Conservation (phyloP, 2,797 vertebrate species). For the Poecilia picta region DNA sequence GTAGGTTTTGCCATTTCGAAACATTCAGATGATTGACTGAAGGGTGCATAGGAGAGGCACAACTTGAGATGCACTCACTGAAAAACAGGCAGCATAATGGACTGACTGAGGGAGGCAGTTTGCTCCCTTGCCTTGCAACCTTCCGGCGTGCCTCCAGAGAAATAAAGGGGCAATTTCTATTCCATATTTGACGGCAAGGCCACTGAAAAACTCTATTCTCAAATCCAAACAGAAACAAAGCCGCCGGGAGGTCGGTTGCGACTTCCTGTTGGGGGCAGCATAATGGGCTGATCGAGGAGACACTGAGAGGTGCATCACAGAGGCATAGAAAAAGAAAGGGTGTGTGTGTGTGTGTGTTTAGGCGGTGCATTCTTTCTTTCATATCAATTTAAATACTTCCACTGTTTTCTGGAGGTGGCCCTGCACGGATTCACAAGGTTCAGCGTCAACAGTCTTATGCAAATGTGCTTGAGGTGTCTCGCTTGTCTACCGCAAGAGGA, state of each 20-base stretch:
- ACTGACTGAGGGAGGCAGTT: slow-evolving; percentile 70
- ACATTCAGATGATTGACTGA: slow-evolving; percentile 60
- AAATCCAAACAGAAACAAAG: slow-evolving; percentile 99
- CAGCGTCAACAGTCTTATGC: slow-evolving; percentile 41
- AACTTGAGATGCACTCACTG: slow-evolving; percentile 98
- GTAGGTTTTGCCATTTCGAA: not conserved
- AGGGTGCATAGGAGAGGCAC: slow-evolving; percentile 62
- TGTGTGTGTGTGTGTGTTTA: slow-evolving; percentile 39
- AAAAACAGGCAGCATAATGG: slow-evolving; percentile 99
- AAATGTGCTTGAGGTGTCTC: slow-evolving; percentile 41
- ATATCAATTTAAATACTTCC: slow-evolving; percentile 94
- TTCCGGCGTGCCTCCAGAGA: slow-evolving; percentile 87
- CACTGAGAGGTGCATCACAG: slow-evolving; percentile 52
- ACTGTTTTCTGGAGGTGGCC: slow-evolving; percentile 85
- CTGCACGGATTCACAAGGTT: slow-evolving; percentile 49
- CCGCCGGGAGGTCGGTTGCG: slow-evolving; percentile 92
- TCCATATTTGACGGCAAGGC: slow-evolving; percentile 93
- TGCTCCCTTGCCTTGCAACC: slow-evolving; percentile 22
- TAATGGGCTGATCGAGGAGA: slow-evolving; percentile 93
- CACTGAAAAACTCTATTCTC: slow-evolving; percentile 97
- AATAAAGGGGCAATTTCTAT: slow-evolving; percentile 99
- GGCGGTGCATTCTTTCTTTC: slow-evolving; percentile 78
- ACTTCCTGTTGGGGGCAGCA: slow-evolving; percentile 90
- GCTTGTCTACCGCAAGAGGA: slow-evolving; percentile 41
- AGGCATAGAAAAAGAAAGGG: slow-evolving; percentile 27